phyloP scores from a whole-genome alignment of 2,113 vertebrate species.

The Eolophus roseicapilla region DNA sequence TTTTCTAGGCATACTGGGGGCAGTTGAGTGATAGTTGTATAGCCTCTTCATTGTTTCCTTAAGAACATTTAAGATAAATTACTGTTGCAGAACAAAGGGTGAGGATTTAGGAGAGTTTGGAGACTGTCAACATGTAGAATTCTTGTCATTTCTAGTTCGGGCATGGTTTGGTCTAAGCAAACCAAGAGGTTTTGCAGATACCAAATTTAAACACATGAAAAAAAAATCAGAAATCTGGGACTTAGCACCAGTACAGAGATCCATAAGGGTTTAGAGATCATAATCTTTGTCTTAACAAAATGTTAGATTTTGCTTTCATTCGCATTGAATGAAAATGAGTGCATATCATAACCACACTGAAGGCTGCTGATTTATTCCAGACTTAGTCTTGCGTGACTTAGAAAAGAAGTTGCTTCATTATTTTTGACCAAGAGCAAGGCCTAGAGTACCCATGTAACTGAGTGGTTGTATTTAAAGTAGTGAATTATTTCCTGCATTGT shows the following conservation, averaged over 20 bases:
- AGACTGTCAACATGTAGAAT: not conserved
- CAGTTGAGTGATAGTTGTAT: not conserved
- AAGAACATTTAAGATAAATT: not conserved
- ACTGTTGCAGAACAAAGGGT: not conserved
- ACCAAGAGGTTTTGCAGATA: not conserved
- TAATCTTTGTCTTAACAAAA: not conserved
- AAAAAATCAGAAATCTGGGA: not conserved
- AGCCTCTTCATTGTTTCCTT: not conserved
- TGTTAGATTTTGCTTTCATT: not conserved
- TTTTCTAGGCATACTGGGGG: not conserved
- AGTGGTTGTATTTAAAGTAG: not conserved
- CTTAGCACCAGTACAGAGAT: not conserved
- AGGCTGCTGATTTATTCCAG: not conserved
- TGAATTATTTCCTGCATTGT: not conserved
- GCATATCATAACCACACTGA: not conserved
- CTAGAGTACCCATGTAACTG: not conserved
- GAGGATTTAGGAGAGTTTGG: not conserved
- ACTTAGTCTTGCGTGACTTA: fast-evolving
- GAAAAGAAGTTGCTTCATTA: not conserved
- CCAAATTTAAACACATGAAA: not conserved
- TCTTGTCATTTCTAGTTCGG: not conserved
- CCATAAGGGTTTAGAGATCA: not conserved
- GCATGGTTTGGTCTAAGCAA: not conserved
- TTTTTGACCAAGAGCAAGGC: not conserved
- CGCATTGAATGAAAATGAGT: not conserved